Evolutionary conservation across 2,113 vertebrate species (phyloP), one percentile per base, ranked within the genome.

Genomic region (Nycticebus coucang): DNA sequence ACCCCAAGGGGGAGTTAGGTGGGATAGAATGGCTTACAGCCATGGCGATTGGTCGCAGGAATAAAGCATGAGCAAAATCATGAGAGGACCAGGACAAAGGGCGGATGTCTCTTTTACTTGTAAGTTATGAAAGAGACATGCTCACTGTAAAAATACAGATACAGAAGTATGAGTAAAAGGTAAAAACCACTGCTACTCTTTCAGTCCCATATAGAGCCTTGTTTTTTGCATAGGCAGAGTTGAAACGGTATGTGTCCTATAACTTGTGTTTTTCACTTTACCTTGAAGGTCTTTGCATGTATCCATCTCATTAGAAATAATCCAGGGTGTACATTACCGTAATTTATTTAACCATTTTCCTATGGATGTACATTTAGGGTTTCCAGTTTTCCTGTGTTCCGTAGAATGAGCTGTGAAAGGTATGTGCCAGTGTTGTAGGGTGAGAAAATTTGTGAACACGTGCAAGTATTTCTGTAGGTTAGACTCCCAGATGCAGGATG

Each of bases 381-480:
- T 88, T 66, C 72, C 35, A 15, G 33, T 85, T 94, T 85, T 84
- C 13, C 68, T 90, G 12, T 94, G 45, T 86, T 86, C 66, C 28
- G 11, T 59, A 26, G 75, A 50, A 69, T 69, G 78, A 90, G 11
- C 45, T 30, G 21, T 87, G 69, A 85, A 57, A 22, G 4, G 21
- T 60, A 33, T 78, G 62, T 72, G 35, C 64, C n/a, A 45, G 21
- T 55, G 21, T 50, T 59, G 24, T 17, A 94, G 55, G 7, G 13
- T 74, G 37, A 60, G 26, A 53, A 90, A 62, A 94, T 59, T 68
- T 82, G n/a, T 85, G 75, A 84, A 57, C 2, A 1, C 30, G 33
- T 80, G 64, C 19, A 90, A 90, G 21, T 57, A 35, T 84, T 94
- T 90, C 71, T 93, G 24, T 84, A 75, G 86, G 30, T 88, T 91